phyloP scores from a whole-genome alignment of 2,797 vertebrate genomes.

The Otus scops region DNA sequence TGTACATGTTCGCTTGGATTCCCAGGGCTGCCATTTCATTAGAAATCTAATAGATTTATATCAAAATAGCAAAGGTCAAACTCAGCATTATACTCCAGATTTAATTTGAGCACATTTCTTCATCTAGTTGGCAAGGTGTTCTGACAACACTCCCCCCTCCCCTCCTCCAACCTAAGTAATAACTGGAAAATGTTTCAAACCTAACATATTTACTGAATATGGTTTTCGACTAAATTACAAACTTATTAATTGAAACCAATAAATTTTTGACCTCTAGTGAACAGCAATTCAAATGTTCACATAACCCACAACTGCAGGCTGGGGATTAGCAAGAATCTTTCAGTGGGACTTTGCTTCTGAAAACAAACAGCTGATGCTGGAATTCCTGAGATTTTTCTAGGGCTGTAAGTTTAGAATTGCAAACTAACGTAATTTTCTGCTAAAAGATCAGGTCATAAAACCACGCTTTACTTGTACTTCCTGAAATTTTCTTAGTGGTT shows the following conservation, averaged over 20 bases:
- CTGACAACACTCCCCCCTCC: background rate
- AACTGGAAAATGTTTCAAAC: background rate
- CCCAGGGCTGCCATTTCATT: background rate
- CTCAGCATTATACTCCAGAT: background rate
- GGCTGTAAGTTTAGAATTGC: constrained; percentile 61
- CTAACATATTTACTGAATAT: background rate
- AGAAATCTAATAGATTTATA: background rate
- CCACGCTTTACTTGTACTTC: background rate
- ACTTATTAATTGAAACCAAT: background rate
- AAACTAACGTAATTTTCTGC: constrained; percentile 39
- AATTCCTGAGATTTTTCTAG: constrained; percentile 74
- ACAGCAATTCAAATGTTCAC: constrained; percentile 69
- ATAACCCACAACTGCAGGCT: constrained; percentile 60
- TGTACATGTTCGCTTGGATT: background rate
- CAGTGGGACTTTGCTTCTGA: constrained; percentile 74
- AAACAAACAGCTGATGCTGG: constrained; percentile 74
- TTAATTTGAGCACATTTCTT: background rate
- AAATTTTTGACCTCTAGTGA: background rate
- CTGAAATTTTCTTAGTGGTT: background rate
- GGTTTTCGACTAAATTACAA: background rate
- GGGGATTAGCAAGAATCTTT: constrained; percentile 73
- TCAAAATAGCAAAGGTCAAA: background rate
- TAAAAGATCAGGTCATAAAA: constrained; percentile 37
- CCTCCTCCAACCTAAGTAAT: background rate
- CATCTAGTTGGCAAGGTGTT: background rate